Conservation (phyloP, 2,797 vertebrate genomes). For the Phoebastria nigripes region DNA sequence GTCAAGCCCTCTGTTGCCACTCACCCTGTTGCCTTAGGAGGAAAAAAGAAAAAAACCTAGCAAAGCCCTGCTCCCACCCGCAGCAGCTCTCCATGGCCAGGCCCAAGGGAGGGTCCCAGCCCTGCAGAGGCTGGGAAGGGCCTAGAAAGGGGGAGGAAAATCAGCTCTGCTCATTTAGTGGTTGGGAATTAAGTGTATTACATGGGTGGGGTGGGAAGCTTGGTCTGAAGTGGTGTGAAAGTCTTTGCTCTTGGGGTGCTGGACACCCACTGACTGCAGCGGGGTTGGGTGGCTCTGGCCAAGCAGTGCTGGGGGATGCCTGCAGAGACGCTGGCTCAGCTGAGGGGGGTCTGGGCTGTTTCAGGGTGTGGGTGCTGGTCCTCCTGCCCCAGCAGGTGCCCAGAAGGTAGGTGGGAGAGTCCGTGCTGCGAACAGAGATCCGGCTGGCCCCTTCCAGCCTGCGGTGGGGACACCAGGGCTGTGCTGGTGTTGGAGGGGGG, state of each 20-base stretch:
- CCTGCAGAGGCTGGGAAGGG: background rate
- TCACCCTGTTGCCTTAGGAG: background rate
- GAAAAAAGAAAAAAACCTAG: background rate
- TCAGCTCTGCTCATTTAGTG: rapidly evolving
- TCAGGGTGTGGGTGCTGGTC: background rate
- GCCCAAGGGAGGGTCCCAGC: background rate
- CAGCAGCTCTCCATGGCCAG: background rate
- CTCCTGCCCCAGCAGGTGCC: background rate
- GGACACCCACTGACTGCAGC: background rate
- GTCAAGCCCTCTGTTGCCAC: background rate
- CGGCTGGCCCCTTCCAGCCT: background rate
- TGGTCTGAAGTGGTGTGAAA: too few relatives aligned
- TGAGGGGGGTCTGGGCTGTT: background rate
- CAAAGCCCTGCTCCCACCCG: background rate
- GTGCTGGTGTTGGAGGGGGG: background rate
- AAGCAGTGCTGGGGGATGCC: background rate
- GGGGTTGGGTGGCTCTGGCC: rapidly evolving
- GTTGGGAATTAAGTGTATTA: background rate
- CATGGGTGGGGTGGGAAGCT: rapidly evolving
- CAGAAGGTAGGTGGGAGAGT: background rate
- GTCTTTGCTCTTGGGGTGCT: background rate
- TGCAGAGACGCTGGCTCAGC: rapidly evolving
- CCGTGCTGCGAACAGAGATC: rapidly evolving
- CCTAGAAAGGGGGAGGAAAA: background rate
- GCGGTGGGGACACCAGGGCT: rapidly evolving